Conservation (phyloP, 1,140 invertebrate genomes). For the Aphidius ervi region DNA sequence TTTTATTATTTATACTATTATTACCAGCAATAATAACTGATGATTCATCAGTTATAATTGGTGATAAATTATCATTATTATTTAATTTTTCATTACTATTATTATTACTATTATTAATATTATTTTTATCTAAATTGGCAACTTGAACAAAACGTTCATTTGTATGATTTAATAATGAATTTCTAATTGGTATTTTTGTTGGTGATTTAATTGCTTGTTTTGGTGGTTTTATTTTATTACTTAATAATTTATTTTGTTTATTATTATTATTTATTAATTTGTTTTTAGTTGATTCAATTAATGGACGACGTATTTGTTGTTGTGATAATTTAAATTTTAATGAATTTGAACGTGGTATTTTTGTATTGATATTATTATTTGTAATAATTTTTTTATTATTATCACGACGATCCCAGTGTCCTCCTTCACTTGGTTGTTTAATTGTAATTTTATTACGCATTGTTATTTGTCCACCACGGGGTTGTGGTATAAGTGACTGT, state of each 20-base stretch:
- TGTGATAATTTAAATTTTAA: slow-evolving; percentile 3
- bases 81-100: no score
- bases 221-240: slow-evolving; percentile 25
- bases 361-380: neutral
- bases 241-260: neutral
- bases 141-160: slow-evolving; percentile 17
- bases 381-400: slow-evolving; percentile 5
- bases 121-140: slow-evolving; percentile 3
- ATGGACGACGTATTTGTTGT: slow-evolving; percentile 2
- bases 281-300: neutral
- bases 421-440: slow-evolving; percentile 27
- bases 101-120: neutral
- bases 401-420: slow-evolving; percentile 19
- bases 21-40: neutral
- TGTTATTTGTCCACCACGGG: slow-evolving; percentile 33
- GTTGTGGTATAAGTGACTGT: slow-evolving; percentile 45
- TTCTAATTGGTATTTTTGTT: slow-evolving; percentile 23
- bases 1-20: neutral
- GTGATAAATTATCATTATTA: neutral
- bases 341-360: slow-evolving; percentile 17
- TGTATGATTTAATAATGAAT: slow-evolving; percentile 8
- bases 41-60: slow-evolving; percentile 12
- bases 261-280: neutral
- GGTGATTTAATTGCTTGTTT: slow-evolving; percentile 21
- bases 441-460: slow-evolving; percentile 39